phyloP scores from a whole-genome alignment of 2,888 invertebrate species.

The Parnassius orleans region DNA sequence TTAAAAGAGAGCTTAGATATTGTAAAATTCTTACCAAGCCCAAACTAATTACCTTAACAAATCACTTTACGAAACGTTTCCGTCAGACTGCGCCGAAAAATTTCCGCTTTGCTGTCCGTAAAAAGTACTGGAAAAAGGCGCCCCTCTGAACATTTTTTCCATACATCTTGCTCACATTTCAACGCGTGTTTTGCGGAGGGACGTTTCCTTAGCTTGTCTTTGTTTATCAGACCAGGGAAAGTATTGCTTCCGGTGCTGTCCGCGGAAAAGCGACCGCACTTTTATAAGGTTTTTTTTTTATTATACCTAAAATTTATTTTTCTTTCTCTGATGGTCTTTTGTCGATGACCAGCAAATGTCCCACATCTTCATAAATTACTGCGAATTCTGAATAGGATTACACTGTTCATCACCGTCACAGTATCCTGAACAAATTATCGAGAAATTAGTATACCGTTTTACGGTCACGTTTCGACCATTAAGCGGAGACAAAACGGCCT shows the following conservation, averaged over 20 bases:
- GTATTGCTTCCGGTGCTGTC: conserved; percentile 70
- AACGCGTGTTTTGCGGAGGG: conserved; percentile 41
- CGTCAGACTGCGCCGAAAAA: conserved; percentile 43
- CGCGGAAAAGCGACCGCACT: conserved; percentile 45
- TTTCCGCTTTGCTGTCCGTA: conserved; percentile 41
- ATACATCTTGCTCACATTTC: conserved; percentile 63
- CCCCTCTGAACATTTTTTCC: conserved; percentile 47
- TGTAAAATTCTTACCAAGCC: conserved; percentile 28
- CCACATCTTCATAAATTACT: conserved; percentile 58
- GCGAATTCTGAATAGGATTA: conserved; percentile 53
- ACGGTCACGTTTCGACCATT: conserved; percentile 78
- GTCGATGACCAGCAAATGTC: conserved; percentile 37
- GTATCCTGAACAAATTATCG: conserved; percentile 66
- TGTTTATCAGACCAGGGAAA: conserved; percentile 63
- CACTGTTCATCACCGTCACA: conserved; percentile 67
- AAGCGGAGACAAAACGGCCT: conserved; percentile 75
- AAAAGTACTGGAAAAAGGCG: conserved; percentile 40
- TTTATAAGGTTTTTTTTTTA: conserved; percentile 46
- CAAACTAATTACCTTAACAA: conserved; percentile 54
- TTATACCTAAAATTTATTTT: conserved; percentile 30
- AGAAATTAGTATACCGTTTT: conserved; percentile 66
- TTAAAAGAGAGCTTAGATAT: background rate
- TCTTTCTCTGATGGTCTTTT: conserved; percentile 27
- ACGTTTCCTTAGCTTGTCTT: conserved; percentile 71
- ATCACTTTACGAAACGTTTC: conserved; percentile 54